These are phyloP conservation scores for Coendou prehensilis DNA, from an alignment of 2,797 vertebrate genomes.

Conservation along the genomic window DNA sequence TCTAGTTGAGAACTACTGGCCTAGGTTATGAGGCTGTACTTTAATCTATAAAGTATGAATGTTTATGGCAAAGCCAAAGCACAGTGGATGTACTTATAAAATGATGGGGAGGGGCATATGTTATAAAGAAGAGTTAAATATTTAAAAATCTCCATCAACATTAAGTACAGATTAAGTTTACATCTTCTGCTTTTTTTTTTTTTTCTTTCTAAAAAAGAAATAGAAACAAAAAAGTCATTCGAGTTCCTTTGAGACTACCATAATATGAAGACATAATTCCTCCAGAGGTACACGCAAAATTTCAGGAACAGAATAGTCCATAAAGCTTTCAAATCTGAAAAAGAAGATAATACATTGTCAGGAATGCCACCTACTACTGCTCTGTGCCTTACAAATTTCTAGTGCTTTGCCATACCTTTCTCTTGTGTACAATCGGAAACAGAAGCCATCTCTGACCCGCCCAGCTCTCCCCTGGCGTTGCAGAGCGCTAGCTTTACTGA, in stretches of 20 bases:
- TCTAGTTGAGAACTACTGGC: neutral
- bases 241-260: conserved; percentile 90
- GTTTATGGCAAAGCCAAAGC: conserved; percentile 3
- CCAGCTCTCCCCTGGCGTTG: conserved; percentile 98
- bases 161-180: neutral
- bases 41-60: neutral
- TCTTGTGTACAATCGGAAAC: conserved; percentile 96
- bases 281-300: conserved; percentile 98
- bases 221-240: neutral
- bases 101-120: neutral
- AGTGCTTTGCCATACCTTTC: conserved; percentile 90
- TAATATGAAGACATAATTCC: conserved; percentile 98
- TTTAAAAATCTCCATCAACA: conserved; percentile 51
- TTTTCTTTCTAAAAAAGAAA: neutral
- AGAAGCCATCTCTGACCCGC: conserved; percentile 95
- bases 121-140: neutral
- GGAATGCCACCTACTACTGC: neutral
- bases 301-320: conserved; percentile 97
- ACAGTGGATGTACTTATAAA: conserved; percentile 12
- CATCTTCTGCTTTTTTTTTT: neutral
- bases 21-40: neutral
- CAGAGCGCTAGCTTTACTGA: conserved; percentile 98
- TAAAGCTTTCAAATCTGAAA: conserved; percentile 95
- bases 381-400: neutral
- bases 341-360: neutral